Evolutionary conservation across 2,113 vertebrate genomes (phyloP).

Genomic region (Aspiorhynchus laticeps): DNA sequence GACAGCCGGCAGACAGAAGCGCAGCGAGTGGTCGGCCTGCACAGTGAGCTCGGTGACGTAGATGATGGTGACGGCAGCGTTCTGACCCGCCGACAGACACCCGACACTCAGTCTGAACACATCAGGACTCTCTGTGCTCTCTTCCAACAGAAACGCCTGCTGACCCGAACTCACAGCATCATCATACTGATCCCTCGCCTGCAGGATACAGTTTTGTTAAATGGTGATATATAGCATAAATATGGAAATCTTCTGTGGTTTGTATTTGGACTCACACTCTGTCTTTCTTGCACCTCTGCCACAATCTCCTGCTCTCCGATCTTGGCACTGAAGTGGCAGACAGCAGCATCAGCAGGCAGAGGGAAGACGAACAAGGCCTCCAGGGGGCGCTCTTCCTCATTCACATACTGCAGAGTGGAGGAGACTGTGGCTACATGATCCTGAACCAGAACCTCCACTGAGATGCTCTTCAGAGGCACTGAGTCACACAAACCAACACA

Average conservation of each 20-base stretch:
- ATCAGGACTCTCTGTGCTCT: slow-evolving; percentile 61
- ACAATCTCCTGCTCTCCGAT: slow-evolving; percentile 75
- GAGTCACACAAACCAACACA: slow-evolving; percentile 1
- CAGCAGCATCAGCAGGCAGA: slow-evolving; percentile 79
- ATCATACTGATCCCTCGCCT: slow-evolving; percentile 78
- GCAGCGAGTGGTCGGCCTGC: slow-evolving; percentile 53
- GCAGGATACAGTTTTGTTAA: not conserved
- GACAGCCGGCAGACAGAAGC: slow-evolving; percentile 77
- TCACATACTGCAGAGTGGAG: slow-evolving; percentile 80
- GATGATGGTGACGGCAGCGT: not conserved
- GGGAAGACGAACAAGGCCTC: slow-evolving; percentile 85
- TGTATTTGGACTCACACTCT: slow-evolving; percentile 65
- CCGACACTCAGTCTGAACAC: slow-evolving; percentile 75
- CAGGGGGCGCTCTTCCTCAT: slow-evolving; percentile 76
- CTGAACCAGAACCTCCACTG: slow-evolving; percentile 74
- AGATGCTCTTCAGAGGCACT: slow-evolving; percentile 65
- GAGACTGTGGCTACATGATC: slow-evolving; percentile 82
- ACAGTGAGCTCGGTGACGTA: not conserved
- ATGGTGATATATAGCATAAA: not conserved
- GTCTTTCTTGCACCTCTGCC: slow-evolving; percentile 74
- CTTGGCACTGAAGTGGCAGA: slow-evolving; percentile 12
- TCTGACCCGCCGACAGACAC: slow-evolving; percentile 72
- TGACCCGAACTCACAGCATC: slow-evolving; percentile 55
- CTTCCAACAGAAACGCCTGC: slow-evolving; percentile 80
- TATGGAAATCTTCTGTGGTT: too few relatives aligned